Conservation (phyloP, 2,888 invertebrate species). For the Lissonota sp. region DNA sequence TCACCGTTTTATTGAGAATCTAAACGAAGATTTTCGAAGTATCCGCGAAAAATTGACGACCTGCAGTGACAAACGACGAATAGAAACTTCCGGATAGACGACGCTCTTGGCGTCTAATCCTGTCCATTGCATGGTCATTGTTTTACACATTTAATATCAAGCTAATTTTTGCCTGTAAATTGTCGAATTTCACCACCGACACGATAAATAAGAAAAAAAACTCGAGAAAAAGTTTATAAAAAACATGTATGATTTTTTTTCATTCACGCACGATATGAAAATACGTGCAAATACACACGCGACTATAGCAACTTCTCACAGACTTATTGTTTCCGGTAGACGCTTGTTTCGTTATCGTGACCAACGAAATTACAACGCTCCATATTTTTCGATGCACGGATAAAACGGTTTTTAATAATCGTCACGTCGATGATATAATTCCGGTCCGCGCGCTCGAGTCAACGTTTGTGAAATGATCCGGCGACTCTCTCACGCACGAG, state of each 20-base stretch:
- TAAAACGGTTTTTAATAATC: too few species aligned
- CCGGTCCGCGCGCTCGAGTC: too few species aligned
- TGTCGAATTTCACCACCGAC: neutral
- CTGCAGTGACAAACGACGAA: constrained; percentile 64
- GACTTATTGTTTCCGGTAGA: too few species aligned
- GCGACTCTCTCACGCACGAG: too few species aligned
- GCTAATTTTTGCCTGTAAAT: neutral
- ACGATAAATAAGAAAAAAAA: neutral
- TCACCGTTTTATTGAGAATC: constrained; percentile 60
- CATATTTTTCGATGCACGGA: too few species aligned
- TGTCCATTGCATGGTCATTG: constrained; percentile 62
- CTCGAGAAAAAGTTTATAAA: neutral
- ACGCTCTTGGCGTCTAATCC: constrained; percentile 48
- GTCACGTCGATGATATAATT: too few species aligned
- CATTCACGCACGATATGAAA: neutral
- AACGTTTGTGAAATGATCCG: too few species aligned
- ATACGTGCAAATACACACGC: neutral
- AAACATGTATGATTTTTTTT: neutral
- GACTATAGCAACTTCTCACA: too few species aligned
- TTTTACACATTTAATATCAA: neutral
- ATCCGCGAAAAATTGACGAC: constrained; percentile 57
- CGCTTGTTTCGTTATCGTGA: too few species aligned
- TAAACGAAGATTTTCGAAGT: constrained; percentile 61
- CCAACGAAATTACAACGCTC: too few species aligned
- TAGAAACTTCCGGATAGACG: constrained; percentile 58